These are phyloP conservation scores for Stenodera caucasica DNA, from an alignment of 2,888 invertebrate species.

Conservation along the genomic window DNA sequence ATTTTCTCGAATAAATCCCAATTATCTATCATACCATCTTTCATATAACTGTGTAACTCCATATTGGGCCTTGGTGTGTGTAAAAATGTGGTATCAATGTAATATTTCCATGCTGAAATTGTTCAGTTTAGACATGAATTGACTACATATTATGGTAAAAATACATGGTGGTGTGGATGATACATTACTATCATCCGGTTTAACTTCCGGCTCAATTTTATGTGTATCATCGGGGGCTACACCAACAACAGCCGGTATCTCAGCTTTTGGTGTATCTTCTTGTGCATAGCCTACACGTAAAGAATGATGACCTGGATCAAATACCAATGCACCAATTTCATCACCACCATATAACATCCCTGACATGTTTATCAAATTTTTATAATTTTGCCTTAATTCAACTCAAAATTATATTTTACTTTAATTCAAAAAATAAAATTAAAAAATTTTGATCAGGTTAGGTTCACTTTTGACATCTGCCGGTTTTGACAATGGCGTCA, in stretches of 20 bases:
- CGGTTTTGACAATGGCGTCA: constrained; percentile 21
- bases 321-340: constrained; percentile 97
- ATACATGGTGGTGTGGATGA: constrained; percentile 44
- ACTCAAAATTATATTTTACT: not conserved
- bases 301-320: constrained; percentile 93
- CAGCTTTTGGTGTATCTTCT: constrained; percentile 99
- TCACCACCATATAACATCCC: constrained; percentile 92
- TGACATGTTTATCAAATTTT: constrained; percentile 46
- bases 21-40: constrained; percentile 98
- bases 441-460: constrained; percentile 20
- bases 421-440: constrained; percentile 19
- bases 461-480: constrained; percentile 19
- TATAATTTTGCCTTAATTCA: not conserved
- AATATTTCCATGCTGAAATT: constrained; percentile 65
- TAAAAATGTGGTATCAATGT: constrained; percentile 91
- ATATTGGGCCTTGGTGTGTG: constrained; percentile 87
- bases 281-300: constrained; percentile 92
- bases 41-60: constrained; percentile 92
- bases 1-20: constrained; percentile 99
- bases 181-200: constrained; percentile 64
- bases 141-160: no score
- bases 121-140: not conserved
- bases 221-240: constrained; percentile 71
- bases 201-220: constrained; percentile 74
- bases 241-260: constrained; percentile 92